Evolutionary conservation across 2,113 vertebrate species (phyloP).

Genomic region (Hiodon alosoides): DNA sequence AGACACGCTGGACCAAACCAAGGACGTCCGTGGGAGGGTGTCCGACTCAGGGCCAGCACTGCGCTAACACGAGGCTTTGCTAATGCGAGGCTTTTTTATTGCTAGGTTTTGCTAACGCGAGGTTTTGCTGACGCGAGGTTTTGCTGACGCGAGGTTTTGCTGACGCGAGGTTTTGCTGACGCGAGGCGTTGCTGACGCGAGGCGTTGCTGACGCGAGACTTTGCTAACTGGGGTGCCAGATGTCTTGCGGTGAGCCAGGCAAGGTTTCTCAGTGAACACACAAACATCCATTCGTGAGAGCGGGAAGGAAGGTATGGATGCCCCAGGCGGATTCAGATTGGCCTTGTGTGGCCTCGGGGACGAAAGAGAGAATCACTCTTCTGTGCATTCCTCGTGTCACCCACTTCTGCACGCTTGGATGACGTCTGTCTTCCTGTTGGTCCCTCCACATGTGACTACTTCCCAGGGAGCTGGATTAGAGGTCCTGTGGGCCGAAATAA

Average conservation of each 20-base stretch:
- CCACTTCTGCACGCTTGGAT: constrained; percentile 32
- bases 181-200: too few relatives aligned
- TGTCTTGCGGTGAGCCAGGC: too few relatives aligned
- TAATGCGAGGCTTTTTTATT: neutral
- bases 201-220: too few relatives aligned
- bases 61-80: neutral
- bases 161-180: too few relatives aligned
- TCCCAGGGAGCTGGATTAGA: constrained; percentile 38
- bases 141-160: too few relatives aligned
- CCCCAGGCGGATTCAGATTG: neutral
- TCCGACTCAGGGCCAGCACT: neutral
- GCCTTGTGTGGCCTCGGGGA: neutral
- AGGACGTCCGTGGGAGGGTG: neutral
- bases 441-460: constrained; percentile 43
- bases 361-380: neutral
- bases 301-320: too few relatives aligned
- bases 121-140: too few relatives aligned
- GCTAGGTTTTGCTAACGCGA: neutral
- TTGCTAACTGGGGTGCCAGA: too few relatives aligned
- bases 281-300: too few relatives aligned
- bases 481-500: constrained; percentile 32
- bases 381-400: constrained; percentile 33
- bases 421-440: constrained; percentile 39
- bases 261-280: too few relatives aligned
- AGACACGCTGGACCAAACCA: too few relatives aligned